A percentile compares a stretch with the other conserved stretches of the same genome.
phyloP scores from a whole-genome alignment of 2,888 invertebrate genomes.

The Lycophotia porphyrea region DNA sequence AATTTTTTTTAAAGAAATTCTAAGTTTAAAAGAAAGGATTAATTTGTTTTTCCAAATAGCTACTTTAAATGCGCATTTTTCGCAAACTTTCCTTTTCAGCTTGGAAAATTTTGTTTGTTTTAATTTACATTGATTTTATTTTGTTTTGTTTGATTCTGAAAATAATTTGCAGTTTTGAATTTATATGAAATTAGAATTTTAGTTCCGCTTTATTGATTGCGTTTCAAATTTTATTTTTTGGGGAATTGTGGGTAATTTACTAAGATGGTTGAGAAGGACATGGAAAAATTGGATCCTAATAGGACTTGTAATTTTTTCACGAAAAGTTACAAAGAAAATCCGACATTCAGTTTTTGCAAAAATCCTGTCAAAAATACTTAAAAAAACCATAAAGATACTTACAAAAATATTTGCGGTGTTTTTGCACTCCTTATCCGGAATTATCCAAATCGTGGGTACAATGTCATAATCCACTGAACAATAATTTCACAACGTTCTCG shows the following conservation, averaged over 20 bases:
- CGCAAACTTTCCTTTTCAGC: constrained; percentile 42
- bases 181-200: constrained; percentile 2
- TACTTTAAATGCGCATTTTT: constrained; percentile 49
- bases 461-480: constrained; percentile 86
- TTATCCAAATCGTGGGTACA: constrained; percentile 88
- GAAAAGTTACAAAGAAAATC: not conserved
- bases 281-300: not conserved
- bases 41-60: constrained; percentile 36
- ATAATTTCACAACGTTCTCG: constrained; percentile 75
- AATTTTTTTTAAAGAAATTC: constrained; percentile 20
- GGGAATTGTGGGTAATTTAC: not conserved
- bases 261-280: not conserved
- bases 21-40: constrained; percentile 23
- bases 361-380: constrained; percentile 41
- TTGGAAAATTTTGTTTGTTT: constrained; percentile 53
- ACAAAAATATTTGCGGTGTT: constrained; percentile 90
- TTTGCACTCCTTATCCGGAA: constrained; percentile 85
- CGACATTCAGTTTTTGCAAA: constrained; percentile 41
- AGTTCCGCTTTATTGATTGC: not conserved
- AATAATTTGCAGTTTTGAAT: constrained; percentile 10
- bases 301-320: constrained; percentile 39
- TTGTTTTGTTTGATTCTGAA: constrained; percentile 31
- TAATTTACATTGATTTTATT: constrained; percentile 39
- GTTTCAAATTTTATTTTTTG: not conserved
- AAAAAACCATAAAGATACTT: constrained; percentile 79